Conservation (phyloP, 92 coral and sea anemone species). For the Montipora capitata region DNA sequence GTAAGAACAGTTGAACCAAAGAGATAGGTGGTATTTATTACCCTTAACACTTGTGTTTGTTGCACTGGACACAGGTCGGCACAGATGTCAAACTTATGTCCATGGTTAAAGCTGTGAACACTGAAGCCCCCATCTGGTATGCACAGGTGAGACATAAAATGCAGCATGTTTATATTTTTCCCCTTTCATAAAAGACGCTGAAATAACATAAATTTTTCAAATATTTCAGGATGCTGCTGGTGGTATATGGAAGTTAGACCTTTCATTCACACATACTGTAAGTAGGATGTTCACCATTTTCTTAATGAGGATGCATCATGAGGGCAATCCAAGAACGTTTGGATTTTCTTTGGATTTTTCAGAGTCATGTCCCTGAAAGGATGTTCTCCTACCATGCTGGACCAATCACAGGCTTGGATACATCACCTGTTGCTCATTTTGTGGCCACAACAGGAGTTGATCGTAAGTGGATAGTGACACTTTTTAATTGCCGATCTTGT, state of each 20-base stretch:
- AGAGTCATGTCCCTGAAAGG: conserved; percentile 99
- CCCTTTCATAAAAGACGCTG: not conserved
- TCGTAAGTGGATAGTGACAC: conserved; percentile 75
- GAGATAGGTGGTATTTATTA: not conserved
- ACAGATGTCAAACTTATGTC: conserved; percentile 97
- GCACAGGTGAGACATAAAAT: conserved; percentile 88
- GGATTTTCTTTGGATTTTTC: not conserved
- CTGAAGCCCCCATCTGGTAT: conserved; percentile 98
- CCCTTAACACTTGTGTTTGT: not conserved
- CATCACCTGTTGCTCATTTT: conserved; percentile 96
- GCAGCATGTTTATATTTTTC: not conserved
- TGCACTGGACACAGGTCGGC: conserved; percentile 80
- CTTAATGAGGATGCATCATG: not conserved
- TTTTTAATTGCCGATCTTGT: too few species aligned
- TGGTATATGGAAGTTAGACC: conserved; percentile 98
- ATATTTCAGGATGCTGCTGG: conserved; percentile 94
- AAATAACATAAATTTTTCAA: not conserved
- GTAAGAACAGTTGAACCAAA: too few species aligned
- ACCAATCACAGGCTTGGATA: conserved; percentile 92
- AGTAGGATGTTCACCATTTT: conserved; percentile 11
- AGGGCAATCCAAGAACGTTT: not conserved
- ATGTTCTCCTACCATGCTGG: conserved; percentile 98
- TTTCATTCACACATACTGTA: conserved; percentile 99
- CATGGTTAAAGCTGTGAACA: conserved; percentile 94
- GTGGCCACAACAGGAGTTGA: conserved; percentile 98